A percentile compares a stretch with the other conserved stretches of the same genome.
Evolutionary conservation across 1,140 invertebrate genomes (phyloP).

Genomic region (Sminthurinus signatus): DNA sequence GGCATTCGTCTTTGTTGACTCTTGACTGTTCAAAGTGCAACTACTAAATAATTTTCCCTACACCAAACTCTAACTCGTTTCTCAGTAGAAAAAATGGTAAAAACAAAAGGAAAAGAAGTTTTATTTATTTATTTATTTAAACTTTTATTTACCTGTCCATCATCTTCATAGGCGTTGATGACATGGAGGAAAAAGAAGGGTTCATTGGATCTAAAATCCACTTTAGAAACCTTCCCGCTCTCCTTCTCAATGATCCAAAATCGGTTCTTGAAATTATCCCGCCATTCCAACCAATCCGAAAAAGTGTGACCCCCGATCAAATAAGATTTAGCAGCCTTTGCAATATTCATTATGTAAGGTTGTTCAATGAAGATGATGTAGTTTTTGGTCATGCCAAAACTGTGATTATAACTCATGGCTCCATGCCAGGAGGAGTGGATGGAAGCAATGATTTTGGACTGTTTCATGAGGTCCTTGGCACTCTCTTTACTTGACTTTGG

Average conservation of each 20-base stretch:
- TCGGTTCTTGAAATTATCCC: slow-evolving; percentile 22
- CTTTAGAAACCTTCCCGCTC: slow-evolving; percentile 47
- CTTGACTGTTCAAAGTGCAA: too few relatives aligned
- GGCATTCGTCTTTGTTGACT: too few relatives aligned
- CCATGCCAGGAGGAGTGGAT: slow-evolving; percentile 17
- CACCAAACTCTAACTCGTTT: too few relatives aligned
- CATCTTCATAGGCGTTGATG: slow-evolving; percentile 53
- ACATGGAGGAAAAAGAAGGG: slow-evolving; percentile 53
- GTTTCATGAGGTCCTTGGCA: slow-evolving; percentile 18
- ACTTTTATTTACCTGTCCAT: slow-evolving; percentile 44
- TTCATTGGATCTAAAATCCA: slow-evolving; percentile 45
- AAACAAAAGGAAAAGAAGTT: background rate
- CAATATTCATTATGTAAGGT: slow-evolving; percentile 26
- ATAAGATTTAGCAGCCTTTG: slow-evolving; percentile 45
- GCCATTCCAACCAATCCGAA: slow-evolving; percentile 50
- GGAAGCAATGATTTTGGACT: slow-evolving; percentile 20
- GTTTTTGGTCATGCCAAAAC: slow-evolving; percentile 24
- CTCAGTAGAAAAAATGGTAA: too few relatives aligned
- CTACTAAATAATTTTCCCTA: too few relatives aligned
- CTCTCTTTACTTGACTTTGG: background rate
- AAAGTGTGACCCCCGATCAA: slow-evolving; percentile 47
- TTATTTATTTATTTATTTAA: background rate
- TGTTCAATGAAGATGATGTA: slow-evolving; percentile 32
- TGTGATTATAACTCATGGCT: slow-evolving; percentile 23
- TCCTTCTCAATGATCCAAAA: slow-evolving; percentile 49